These are phyloP conservation scores for Xenopus petersii DNA, from an alignment of 2,797 vertebrate species.

Conservation along the genomic window DNA sequence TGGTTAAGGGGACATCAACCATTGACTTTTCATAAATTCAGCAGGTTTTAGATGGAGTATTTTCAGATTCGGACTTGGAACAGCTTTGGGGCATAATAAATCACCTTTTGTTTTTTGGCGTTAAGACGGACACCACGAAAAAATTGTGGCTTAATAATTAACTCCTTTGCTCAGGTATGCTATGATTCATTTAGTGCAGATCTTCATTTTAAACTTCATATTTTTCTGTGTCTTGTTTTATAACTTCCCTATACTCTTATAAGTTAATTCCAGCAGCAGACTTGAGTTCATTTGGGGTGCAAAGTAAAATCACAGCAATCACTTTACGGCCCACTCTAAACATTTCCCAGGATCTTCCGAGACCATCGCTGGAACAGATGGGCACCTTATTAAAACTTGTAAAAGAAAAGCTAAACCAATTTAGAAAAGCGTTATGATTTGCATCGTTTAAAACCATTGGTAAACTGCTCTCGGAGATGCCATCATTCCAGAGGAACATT, in stretches of 20 bases:
- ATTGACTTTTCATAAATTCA: no score
- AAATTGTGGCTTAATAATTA: no score
- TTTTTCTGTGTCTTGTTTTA: slow-evolving; percentile 7
- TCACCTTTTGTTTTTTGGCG: no score
- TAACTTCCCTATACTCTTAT: slow-evolving; percentile 25
- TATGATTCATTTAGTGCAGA: no score
- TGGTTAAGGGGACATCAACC: no score
- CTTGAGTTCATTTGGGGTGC: slow-evolving; percentile 37
- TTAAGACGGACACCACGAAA: no score
- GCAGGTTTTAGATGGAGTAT: no score
- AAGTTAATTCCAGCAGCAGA: slow-evolving; percentile 29
- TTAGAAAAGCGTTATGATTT: slow-evolving; percentile 55
- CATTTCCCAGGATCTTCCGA: slow-evolving; percentile 33
- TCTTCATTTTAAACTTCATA: not conserved
- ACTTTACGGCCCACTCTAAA: slow-evolving; percentile 39
- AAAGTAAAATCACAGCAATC: slow-evolving; percentile 44
- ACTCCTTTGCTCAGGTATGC: no score
- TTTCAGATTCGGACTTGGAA: no score
- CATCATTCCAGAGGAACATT: slow-evolving; percentile 48
- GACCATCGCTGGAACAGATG: slow-evolving; percentile 41
- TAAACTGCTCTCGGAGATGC: slow-evolving; percentile 48
- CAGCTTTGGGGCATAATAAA: no score
- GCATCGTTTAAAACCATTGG: slow-evolving; percentile 39
- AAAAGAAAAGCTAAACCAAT: slow-evolving; percentile 50
- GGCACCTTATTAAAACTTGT: slow-evolving; percentile 48